Evolutionary conservation across 2,888 invertebrate species (phyloP).

Genomic region (Netelia melanura): DNA sequence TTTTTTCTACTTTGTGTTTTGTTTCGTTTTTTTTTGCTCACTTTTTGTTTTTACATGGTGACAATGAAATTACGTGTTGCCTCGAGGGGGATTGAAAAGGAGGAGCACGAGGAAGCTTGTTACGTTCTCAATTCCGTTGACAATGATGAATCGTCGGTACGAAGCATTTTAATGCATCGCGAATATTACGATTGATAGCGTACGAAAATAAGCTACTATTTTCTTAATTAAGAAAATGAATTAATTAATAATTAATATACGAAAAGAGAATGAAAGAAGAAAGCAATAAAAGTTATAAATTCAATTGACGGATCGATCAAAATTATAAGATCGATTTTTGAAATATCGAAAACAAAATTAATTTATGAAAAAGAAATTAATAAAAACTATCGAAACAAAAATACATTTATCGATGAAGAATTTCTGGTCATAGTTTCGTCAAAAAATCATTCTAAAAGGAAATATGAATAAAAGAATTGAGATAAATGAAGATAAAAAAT

Average conservation of each 20-base stretch:
- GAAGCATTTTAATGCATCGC: background rate
- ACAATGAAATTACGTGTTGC: conserved; percentile 45
- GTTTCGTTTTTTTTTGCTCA: background rate
- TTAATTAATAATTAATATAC: background rate
- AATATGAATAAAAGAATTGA: too few relatives aligned
- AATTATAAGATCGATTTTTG: too few relatives aligned
- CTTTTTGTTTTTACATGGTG: background rate
- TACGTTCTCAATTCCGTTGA: background rate
- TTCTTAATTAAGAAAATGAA: background rate
- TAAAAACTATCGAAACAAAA: too few relatives aligned
- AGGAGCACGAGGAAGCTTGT: background rate
- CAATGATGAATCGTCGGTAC: background rate
- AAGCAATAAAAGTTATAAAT: too few relatives aligned
- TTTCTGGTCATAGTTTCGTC: too few relatives aligned
- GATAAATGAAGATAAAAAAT: too few relatives aligned
- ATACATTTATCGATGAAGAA: too few relatives aligned
- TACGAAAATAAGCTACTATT: background rate
- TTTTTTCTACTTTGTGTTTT: background rate
- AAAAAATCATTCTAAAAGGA: too few relatives aligned
- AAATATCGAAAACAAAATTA: too few relatives aligned
- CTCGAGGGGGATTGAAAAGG: background rate
- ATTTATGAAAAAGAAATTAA: too few relatives aligned
- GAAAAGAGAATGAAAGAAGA: background rate
- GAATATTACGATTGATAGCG: background rate
- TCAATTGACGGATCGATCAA: too few relatives aligned